A percentile compares a stretch with the other conserved stretches of the same genome.
Evolutionary conservation across 2,888 invertebrate genomes (phyloP).

Genomic region (Nomada fucata): DNA sequence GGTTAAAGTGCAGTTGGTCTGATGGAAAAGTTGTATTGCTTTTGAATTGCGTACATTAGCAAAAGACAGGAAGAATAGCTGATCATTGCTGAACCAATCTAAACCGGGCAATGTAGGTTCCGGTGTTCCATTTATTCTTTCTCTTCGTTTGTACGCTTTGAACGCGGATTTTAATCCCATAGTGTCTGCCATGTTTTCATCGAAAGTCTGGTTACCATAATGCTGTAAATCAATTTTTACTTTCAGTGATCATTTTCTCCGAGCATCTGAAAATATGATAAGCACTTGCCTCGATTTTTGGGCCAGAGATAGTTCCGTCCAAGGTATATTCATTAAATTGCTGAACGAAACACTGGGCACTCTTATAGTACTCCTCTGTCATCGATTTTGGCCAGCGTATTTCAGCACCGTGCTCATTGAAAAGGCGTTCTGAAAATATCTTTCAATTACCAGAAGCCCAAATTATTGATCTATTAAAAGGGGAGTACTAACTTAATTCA

Average conservation of each 20-base stretch:
- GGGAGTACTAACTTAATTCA: neutral
- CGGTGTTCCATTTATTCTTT: neutral
- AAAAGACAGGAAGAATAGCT: slow-evolving; percentile 19
- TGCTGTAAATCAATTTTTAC: neutral
- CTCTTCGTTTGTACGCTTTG: slow-evolving; percentile 84
- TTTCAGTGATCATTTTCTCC: neutral
- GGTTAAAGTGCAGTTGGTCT: neutral
- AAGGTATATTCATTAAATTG: slow-evolving; percentile 21
- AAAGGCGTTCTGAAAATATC: slow-evolving; percentile 1
- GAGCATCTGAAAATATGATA: neutral
- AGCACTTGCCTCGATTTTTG: neutral
- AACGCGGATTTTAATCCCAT: slow-evolving; percentile 92
- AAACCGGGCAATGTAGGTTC: neutral
- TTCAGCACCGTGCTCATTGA: neutral
- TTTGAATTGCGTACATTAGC: slow-evolving; percentile 5
- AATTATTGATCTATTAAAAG: too few relatives aligned
- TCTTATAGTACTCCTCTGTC: neutral
- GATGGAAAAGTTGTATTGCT: neutral
- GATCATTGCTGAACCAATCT: neutral
- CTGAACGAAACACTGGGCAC: slow-evolving; percentile 6
- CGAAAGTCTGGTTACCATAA: slow-evolving; percentile 88
- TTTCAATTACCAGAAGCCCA: neutral
- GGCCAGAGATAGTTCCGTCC: neutral
- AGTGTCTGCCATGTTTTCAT: slow-evolving; percentile 95
- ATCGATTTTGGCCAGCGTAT: slow-evolving; percentile 12